Base-by-base conservation (phyloP, 2,888 invertebrate genomes). In the Tolmerus cingulatus region DNA sequence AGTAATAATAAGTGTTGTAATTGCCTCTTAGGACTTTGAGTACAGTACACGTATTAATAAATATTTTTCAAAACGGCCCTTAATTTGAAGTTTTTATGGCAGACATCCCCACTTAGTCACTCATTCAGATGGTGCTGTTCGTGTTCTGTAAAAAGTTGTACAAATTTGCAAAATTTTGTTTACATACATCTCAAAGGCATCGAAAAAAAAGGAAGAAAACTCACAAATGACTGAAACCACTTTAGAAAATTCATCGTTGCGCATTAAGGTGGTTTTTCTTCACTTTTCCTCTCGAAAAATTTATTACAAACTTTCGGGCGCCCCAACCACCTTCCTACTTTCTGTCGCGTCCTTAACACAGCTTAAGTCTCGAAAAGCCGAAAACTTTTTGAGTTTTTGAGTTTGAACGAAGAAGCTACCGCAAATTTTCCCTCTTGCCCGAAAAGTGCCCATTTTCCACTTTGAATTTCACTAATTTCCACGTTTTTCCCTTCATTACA, bases 401-500 rank as follows among this genome's bases (percentile, higher is more conserved):
- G 46, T 43, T 46, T 40, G 8, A 19, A 23, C 37, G n/a, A 37
- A 30, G 40, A 84, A 84, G 46, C 34, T 37, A 46, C 19, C 43
- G 7, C 27, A 46, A 43, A 23, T 78, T 19, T 23, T 34, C 30
- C 16, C 79, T n/a, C 46, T 5, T 27, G 19, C 19, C 82, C 12
- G 34, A 51, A 57, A 57, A 57, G 14, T 57, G 34, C 82, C 46
- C 46, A 46, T 85, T 74, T 85, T 74, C 74, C 51, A 57, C 57
- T 55, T 85, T 51, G 74, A 74, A 85, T 46, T 74, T 85, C 74
- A 46, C 85, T 85, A 85, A 85, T 85, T 85, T 85, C 74, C 85
- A 85, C 85, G 27, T 85, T 85, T 85, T 85, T 85, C 46, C 82
- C 30, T 88, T 86, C 81, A 87, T 88, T 89, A 74, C 88, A 93